Percentiles rank a stretch among this genome's conserved stretches.
Evolutionary conservation across 2,797 vertebrate genomes (phyloP).

Genomic region (Thalassophryne amazonica): DNA sequence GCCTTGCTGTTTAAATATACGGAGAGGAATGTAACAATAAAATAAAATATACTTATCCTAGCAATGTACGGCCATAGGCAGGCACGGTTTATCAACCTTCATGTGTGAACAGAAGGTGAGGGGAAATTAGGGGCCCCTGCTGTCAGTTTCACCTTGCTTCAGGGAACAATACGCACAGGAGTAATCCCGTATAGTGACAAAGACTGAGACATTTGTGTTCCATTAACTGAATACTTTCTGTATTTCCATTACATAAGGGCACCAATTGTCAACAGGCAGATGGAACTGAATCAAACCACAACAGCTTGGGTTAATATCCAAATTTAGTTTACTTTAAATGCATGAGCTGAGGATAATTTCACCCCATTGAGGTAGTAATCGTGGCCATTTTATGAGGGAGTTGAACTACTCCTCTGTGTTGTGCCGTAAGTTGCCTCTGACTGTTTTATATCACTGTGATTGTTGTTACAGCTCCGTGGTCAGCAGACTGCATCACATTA

Average conservation of each 20-base stretch:
- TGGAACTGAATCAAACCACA: neutral
- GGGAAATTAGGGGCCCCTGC: too few relatives aligned
- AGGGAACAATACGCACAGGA: too few relatives aligned
- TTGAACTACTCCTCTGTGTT: constrained; percentile 2
- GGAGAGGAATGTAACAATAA: too few relatives aligned
- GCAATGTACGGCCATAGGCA: too few relatives aligned
- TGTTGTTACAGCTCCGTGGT: constrained; percentile 8
- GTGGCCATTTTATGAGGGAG: neutral
- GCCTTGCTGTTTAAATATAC: too few relatives aligned
- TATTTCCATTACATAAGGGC: neutral
- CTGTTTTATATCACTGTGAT: constrained; percentile 14
- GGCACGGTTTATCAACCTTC: too few relatives aligned
- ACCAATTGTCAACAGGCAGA: neutral
- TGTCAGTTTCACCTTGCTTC: too few relatives aligned
- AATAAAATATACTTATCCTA: too few relatives aligned
- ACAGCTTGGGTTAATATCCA: neutral
- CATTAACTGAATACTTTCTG: neutral
- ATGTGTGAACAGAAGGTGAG: too few relatives aligned
- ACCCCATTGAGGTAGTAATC: neutral
- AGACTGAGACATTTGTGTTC: neutral
- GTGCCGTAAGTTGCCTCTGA: neutral
- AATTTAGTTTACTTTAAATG: neutral
- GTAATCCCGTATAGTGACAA: neutral
- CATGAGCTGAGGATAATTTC: neutral
- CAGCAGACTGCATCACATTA: constrained; percentile 29